Evolutionary conservation across 2,113 vertebrate genomes (phyloP), one percentile per base, ranked within the genome.

Genomic region (Motacilla alba): DNA sequence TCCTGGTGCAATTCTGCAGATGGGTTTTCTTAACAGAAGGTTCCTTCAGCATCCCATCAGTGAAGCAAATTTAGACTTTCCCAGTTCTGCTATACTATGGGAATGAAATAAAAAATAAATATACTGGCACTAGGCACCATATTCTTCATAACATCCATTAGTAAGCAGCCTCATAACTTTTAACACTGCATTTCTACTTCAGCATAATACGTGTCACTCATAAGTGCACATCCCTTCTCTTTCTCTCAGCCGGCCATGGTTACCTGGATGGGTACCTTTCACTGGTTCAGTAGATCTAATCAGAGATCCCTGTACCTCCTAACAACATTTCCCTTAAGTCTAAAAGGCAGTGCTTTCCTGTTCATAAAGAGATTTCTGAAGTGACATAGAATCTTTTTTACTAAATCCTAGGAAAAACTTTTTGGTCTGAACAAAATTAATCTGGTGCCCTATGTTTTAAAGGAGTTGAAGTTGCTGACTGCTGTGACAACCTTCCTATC

Each of bases 361-460:
- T 30, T 59, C 47, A 37, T 41, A 55, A 89, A 84, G 73, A 84
- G 21, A 28, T 63, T 70, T 30, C 14, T 94, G 62, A 87, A 89
- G 56, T 21, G 28, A 23, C 37, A 84, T 41, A 83, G 88, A 43
- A 19, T 89, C 2, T 15, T 43, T 91, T 95, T 88, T 84, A 55
- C 55, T n/a, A 73, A 35, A 70, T 56, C 23, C 47, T 80, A 43
- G 75, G 31, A 63, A 47, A 68, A 93, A 68, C 10, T 47, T 44
- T 92, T 62, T 85, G 37, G 21, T 30, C 55, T 60, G 76, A 94
- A 74, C 58, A 87, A 95, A 96, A 93, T 60, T 31, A 96, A 94
- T 23, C 23, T 64, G 49, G 56, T 86, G 63, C 44, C 55, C 49
- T 58, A 4, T 18, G 26, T 86, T 91, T 87, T 41, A 4, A 81